A percentile compares a stretch with the other conserved stretches of the same genome.
Evolutionary conservation across 1,140 invertebrate genomes (phyloP).

Genomic region (Manduca sexta): DNA sequence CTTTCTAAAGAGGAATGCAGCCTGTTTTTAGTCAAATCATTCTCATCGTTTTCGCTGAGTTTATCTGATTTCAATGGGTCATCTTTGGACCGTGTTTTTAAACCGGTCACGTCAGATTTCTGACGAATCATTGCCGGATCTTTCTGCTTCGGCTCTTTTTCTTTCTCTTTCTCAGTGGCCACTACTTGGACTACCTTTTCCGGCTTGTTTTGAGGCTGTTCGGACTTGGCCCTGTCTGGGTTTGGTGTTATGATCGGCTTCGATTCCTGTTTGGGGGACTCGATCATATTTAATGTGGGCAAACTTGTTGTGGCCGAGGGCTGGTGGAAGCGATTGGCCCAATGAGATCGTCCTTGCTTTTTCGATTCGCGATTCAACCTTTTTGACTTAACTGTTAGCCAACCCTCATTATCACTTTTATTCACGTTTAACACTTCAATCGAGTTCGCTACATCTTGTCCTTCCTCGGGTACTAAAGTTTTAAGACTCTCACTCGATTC

Average conservation of each 20-base stretch:
- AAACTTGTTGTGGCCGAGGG: slow-evolving; percentile 79
- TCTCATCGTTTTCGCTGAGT: slow-evolving; percentile 34
- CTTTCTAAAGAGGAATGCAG: slow-evolving; percentile 69
- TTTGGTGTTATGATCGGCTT: slow-evolving; percentile 36
- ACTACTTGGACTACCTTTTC: slow-evolving; percentile 28
- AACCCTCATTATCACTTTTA: slow-evolving; percentile 75
- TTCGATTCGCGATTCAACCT: slow-evolving; percentile 69
- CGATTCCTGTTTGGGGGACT: slow-evolving; percentile 67
- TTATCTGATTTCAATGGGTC: slow-evolving; percentile 40
- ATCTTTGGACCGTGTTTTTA: slow-evolving; percentile 71
- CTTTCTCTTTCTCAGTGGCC: slow-evolving; percentile 35
- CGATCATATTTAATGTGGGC: slow-evolving; percentile 75
- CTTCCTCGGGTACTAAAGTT: slow-evolving; percentile 64
- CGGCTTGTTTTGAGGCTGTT: slow-evolving; percentile 37
- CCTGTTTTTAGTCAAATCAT: slow-evolving; percentile 51
- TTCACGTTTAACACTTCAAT: slow-evolving; percentile 70
- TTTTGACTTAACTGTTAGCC: slow-evolving; percentile 78
- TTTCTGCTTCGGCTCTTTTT: slow-evolving; percentile 38
- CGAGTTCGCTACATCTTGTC: slow-evolving; percentile 75
- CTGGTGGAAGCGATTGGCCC: slow-evolving; percentile 79
- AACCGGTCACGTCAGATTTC: slow-evolving; percentile 75
- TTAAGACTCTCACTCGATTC: slow-evolving; percentile 70
- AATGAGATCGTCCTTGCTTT: slow-evolving; percentile 74
- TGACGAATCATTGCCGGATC: slow-evolving; percentile 71
- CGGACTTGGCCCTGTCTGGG: slow-evolving; percentile 50